Conservation (phyloP, 2,797 vertebrate genomes). For the Danio choprae region DNA sequence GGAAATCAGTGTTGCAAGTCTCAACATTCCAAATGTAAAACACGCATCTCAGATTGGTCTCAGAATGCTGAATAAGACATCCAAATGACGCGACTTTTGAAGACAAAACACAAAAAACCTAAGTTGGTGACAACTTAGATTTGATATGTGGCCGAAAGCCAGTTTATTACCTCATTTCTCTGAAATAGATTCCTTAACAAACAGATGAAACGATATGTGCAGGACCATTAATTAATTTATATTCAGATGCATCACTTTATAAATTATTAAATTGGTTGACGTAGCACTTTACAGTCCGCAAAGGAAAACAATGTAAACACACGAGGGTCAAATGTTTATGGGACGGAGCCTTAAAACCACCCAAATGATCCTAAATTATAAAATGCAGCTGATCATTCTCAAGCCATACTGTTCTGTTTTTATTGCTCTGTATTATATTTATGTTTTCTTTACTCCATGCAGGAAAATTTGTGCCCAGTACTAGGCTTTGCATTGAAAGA, state of each 20-base stretch:
- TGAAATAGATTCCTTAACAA: conserved; percentile 6
- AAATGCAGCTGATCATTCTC: conserved; percentile 46
- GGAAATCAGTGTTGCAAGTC: conserved; percentile 68
- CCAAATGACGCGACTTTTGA: conserved; percentile 7
- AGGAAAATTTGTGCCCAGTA: neutral
- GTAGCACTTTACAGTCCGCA: conserved; percentile 77
- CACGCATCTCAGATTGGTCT: conserved; percentile 66
- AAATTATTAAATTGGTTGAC: conserved; percentile 53
- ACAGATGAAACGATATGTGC: conserved; percentile 28
- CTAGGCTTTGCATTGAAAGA: neutral
- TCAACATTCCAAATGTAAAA: conserved; percentile 76
- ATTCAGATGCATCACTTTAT: conserved; percentile 60
- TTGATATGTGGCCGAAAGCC: conserved; percentile 25
- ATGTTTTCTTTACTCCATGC: neutral
- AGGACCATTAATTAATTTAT: conserved; percentile 53
- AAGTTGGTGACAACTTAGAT: conserved; percentile 29
- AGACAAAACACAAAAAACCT: neutral
- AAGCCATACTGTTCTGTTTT: conserved; percentile 46
- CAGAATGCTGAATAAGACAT: conserved; percentile 33
- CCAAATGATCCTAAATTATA: conserved; percentile 29
- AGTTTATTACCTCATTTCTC: conserved; percentile 35
- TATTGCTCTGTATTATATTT: conserved; percentile 10
- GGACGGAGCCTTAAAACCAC: conserved; percentile 45
- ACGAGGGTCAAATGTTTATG: conserved; percentile 18
- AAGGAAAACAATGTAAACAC: neutral